A percentile compares a stretch with the other conserved stretches of the same genome.
Conservation (phyloP, 2,113 vertebrate species). For the Engraulis encrasicolus region DNA sequence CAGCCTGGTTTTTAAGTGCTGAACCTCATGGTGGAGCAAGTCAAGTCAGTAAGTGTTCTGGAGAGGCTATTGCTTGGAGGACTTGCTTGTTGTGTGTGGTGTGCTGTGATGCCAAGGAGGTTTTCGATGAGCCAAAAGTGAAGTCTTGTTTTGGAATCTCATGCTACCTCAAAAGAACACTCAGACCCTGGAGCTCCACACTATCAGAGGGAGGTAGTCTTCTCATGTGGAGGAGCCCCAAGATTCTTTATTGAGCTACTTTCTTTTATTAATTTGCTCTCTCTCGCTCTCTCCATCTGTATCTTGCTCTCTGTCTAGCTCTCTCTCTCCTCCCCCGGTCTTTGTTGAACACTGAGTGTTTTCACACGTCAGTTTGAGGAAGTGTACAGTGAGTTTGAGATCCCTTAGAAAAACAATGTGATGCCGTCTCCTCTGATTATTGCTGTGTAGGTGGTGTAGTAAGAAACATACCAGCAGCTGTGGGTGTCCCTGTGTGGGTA, state of each 20-base stretch:
- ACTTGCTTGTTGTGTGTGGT: slow-evolving; percentile 25
- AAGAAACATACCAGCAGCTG: background rate
- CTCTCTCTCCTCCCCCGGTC: too few species aligned
- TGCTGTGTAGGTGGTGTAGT: background rate
- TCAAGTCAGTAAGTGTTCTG: slow-evolving; percentile 19
- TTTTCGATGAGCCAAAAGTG: too few species aligned
- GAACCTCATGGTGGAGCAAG: slow-evolving; percentile 13
- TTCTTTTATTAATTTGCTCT: too few species aligned
- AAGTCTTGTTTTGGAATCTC: background rate
- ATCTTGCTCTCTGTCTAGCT: too few species aligned
- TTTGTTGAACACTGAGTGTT: too few species aligned
- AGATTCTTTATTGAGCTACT: slow-evolving; percentile 56
- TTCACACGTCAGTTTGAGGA: too few species aligned
- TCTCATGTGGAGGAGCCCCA: slow-evolving; percentile 66
- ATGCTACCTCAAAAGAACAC: background rate
- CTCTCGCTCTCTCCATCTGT: too few species aligned
- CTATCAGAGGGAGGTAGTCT: slow-evolving; percentile 78
- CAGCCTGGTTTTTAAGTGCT: slow-evolving; percentile 19
- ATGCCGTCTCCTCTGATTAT: slow-evolving; percentile 1
- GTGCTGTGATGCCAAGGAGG: background rate
- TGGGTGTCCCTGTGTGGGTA: background rate
- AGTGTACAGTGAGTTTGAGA: background rate
- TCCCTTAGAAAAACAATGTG: background rate
- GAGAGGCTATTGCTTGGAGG: slow-evolving; percentile 45
- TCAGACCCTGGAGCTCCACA: background rate